Evolutionary conservation across 53 echinoderm and acorn worm species (phyloP).

Genomic region (Henricia sp.): DNA sequence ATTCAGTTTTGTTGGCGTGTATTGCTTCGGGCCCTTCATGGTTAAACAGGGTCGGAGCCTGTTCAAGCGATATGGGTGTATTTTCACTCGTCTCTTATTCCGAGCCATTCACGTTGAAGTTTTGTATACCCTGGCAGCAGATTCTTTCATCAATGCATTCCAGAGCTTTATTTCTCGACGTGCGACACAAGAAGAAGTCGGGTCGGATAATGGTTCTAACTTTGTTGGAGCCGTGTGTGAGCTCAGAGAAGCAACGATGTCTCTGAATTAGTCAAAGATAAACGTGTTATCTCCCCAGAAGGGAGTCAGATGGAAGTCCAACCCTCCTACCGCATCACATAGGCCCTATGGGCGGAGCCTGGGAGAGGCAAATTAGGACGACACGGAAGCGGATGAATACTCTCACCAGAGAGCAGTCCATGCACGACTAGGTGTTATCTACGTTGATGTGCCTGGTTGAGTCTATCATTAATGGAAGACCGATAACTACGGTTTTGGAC

Average conservation of each 20-base stretch:
- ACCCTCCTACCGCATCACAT: slow-evolving; percentile 76
- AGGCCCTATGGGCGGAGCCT: slow-evolving; percentile 70
- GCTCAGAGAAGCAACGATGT: slow-evolving; percentile 28
- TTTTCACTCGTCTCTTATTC: slow-evolving; percentile 72
- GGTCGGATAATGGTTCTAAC: slow-evolving; percentile 74
- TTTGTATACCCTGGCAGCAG: slow-evolving; percentile 60
- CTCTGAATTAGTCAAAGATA: slow-evolving; percentile 48
- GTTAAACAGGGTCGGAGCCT: slow-evolving; percentile 68
- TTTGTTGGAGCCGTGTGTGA: slow-evolving; percentile 69
- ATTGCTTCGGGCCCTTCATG: slow-evolving; percentile 72
- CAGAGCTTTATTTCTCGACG: slow-evolving; percentile 68
- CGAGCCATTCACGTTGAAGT: slow-evolving; percentile 79
- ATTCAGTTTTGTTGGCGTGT: slow-evolving; percentile 73
- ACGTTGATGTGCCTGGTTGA: slow-evolving; percentile 70
- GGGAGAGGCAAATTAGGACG: slow-evolving; percentile 65
- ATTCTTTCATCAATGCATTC: slow-evolving; percentile 73
- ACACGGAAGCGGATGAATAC: slow-evolving; percentile 55
- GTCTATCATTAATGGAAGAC: slow-evolving; percentile 61
- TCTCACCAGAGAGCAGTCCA: slow-evolving; percentile 60
- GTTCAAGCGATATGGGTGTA: slow-evolving; percentile 69
- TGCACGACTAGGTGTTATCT: slow-evolving; percentile 56
- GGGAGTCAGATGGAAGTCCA: slow-evolving; percentile 70
- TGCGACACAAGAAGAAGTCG: slow-evolving; percentile 62
- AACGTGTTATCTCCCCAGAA: slow-evolving; percentile 47
- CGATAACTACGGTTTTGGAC: slow-evolving; percentile 66